Conservation (phyloP, 1,140 invertebrate genomes). For the Bombus turneri region DNA sequence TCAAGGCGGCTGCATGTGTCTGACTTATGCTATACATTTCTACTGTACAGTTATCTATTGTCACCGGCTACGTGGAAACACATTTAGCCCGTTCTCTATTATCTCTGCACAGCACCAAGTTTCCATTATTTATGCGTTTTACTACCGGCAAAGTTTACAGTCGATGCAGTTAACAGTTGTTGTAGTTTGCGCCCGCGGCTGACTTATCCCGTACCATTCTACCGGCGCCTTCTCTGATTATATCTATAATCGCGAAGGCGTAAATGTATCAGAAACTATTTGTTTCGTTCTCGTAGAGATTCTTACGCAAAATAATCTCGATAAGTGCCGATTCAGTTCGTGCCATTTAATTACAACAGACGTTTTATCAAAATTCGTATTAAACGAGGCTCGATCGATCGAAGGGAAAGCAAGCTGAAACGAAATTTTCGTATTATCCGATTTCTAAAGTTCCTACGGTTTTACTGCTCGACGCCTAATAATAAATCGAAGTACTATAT, state of each 20-base stretch:
- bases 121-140: slow-evolving; percentile 47
- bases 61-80: slow-evolving; percentile 26
- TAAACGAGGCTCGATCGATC: background rate
- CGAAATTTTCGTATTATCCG: background rate
- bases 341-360: background rate
- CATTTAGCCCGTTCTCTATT: slow-evolving; percentile 34
- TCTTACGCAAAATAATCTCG: background rate
- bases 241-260: background rate
- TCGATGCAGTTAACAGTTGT: slow-evolving; percentile 43
- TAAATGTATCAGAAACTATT: background rate
- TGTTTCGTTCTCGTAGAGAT: background rate
- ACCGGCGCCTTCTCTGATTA: slow-evolving; percentile 2
- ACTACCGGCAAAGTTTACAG: slow-evolving; percentile 22
- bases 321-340: background rate
- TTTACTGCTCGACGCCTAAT: background rate
- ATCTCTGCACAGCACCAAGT: slow-evolving; percentile 17
- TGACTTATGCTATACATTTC: slow-evolving; percentile 23
- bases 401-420: background rate
- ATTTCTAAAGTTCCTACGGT: background rate
- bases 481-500: background rate
- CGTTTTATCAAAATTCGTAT: background rate
- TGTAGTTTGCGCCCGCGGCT: slow-evolving; percentile 27
- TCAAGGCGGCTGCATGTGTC: background rate
- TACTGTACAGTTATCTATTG: slow-evolving; percentile 45
- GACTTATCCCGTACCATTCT: slow-evolving; percentile 27